Evolutionary conservation across 2,797 vertebrate species (phyloP).

Genomic region (Neosilurus hyrtlii): DNA sequence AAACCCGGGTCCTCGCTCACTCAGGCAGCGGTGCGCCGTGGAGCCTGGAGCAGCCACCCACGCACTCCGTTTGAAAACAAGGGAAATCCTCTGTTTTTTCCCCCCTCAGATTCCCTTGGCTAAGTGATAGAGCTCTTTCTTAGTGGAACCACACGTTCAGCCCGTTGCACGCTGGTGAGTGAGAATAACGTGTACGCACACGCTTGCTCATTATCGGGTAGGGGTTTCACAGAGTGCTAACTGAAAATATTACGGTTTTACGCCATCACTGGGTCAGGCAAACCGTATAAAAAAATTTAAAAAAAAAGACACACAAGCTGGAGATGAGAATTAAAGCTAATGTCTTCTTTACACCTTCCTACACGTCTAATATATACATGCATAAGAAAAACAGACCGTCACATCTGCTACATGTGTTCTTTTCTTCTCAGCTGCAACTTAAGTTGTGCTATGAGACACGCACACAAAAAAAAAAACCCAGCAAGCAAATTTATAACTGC

Average conservation of each 20-base stretch:
- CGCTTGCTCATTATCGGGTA: too few species aligned
- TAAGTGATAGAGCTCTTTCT: neutral
- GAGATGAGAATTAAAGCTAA: neutral
- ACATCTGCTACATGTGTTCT: neutral
- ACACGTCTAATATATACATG: neutral
- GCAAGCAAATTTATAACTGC: too few species aligned
- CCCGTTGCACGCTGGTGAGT: neutral
- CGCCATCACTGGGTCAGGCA: neutral
- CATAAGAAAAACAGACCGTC: neutral
- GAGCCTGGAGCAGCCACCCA: constrained; percentile 44
- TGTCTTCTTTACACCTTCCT: neutral
- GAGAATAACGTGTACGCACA: neutral
- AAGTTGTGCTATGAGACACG: too few species aligned
- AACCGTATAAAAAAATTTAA: too few species aligned
- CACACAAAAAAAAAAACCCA: too few species aligned
- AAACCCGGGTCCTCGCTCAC: neutral
- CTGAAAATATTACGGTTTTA: neutral
- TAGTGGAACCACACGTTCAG: neutral
- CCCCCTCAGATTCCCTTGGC: neutral
- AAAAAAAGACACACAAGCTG: too few species aligned
- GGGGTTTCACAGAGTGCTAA: neutral
- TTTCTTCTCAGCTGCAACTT: neutral
- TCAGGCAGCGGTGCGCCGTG: constrained; percentile 3
- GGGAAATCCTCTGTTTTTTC: constrained; percentile 43
- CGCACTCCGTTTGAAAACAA: constrained; percentile 36